These are phyloP conservation scores for Ciconia maguari DNA, from an alignment of 2,113 vertebrate genomes.

Conservation along the genomic window DNA sequence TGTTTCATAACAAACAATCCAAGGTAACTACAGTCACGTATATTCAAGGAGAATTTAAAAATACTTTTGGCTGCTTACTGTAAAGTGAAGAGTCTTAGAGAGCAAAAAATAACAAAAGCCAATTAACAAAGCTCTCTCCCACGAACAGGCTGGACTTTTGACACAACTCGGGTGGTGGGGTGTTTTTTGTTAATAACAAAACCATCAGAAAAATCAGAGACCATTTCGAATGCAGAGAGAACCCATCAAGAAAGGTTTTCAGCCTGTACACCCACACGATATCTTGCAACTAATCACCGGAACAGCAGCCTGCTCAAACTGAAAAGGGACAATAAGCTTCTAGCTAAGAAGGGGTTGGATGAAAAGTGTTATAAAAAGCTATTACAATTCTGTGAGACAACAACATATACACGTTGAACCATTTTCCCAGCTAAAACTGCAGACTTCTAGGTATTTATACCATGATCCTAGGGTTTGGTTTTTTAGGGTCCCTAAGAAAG, in stretches of 20 bases:
- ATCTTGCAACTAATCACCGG: neutral
- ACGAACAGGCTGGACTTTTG: neutral
- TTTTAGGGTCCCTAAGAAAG: neutral
- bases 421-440: neutral
- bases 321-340: neutral
- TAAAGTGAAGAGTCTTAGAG: no score
- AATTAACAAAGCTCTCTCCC: neutral
- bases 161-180: neutral
- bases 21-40: accelerated
- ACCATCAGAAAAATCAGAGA: neutral
- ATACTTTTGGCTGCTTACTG: neutral
- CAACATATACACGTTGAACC: neutral
- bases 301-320: neutral
- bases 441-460: neutral
- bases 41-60: neutral
- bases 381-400: neutral
- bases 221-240: neutral
- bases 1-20: neutral
- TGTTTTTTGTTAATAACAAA: neutral
- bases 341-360: neutral
- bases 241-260: neutral
- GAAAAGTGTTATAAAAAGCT: neutral
- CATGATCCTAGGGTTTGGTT: neutral
- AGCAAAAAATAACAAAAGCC: accelerated
- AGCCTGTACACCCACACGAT: neutral